phyloP scores from a whole-genome alignment of 2,888 invertebrate species.

The Lypha dubia region DNA sequence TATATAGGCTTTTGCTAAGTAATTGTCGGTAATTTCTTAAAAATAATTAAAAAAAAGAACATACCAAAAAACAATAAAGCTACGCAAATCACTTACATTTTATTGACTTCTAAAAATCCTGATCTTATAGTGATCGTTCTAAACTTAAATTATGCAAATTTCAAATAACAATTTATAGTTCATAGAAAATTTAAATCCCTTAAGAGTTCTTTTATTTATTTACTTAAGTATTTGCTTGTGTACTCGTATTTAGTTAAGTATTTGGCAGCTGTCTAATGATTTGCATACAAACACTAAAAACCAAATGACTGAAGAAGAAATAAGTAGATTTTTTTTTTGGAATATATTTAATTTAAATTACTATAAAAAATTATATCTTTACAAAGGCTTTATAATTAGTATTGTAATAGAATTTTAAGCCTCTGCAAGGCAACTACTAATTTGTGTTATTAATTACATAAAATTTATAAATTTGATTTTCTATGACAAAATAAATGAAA shows the following conservation, averaged over 20 bases:
- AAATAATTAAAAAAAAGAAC: too few relatives aligned
- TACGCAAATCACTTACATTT: too few relatives aligned
- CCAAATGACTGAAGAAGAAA: neutral
- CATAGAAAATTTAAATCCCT: neutral
- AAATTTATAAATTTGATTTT: neutral
- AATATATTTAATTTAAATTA: neutral
- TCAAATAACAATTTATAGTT: neutral
- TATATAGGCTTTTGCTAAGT: too few relatives aligned
- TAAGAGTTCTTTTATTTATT: slow-evolving; percentile 47
- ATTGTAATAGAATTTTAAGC: slow-evolving; percentile 14
- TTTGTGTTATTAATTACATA: slow-evolving; percentile 33
- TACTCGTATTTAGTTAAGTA: neutral
- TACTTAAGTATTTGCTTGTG: neutral
- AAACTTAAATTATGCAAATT: neutral
- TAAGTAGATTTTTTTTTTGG: neutral
- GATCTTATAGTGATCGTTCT: too few relatives aligned
- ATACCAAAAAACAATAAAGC: too few relatives aligned
- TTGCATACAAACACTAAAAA: neutral
- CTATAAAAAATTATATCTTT: neutral
- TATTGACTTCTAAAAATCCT: too few relatives aligned
- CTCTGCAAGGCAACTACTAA: slow-evolving; percentile 15
- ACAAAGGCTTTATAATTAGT: slow-evolving; percentile 21
- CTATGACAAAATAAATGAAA: neutral
- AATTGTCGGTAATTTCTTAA: too few relatives aligned
- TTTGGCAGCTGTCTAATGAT: neutral